Base-by-base conservation (phyloP, 2,797 vertebrate genomes). In the Anguilla megastoma region DNA sequence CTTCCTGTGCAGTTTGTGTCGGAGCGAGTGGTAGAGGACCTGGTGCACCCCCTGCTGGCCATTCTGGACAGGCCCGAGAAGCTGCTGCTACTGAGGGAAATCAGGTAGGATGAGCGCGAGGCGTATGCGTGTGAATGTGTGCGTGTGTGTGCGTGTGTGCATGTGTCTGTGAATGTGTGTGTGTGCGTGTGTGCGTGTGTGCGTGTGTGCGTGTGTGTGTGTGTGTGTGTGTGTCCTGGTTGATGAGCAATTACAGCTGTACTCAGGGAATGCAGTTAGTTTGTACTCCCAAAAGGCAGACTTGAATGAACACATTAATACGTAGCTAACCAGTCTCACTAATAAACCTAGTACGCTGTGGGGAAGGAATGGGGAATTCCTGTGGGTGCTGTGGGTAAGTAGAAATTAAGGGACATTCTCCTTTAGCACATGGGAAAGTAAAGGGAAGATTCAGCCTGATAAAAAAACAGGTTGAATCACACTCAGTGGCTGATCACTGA, bases 11-110 rank as follows among this genome's bases (percentile, higher is more conserved):
- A 97, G 96, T 99, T 98, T 90, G 94, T 98, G 88, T 91, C 92
- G 0, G 97, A 99, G 84, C 96, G 96, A 4, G 95, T 97, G 0
- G 95, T 98, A 84, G 98, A 99, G 91, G 98, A 99, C 89, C 94
- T 99, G 90, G 97, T 99, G 84, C 96, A 96, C 88, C 98, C 98
- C 0, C 94, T 99, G 91, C 93, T 99, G 93, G 97, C 97, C 84
- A 99, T 99, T 89, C 94, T 99, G 88, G 98, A 99, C 94, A 95
- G 94, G 66, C 98, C 98, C 0, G 98, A 98, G 91, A 99, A 99
- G 92, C 94, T 98, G 89, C 94, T 99, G 36, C 94, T 99, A 89
- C 94, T 99, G 88, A 92, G 98, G 92, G 98, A 99, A 84, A 97
- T 99, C 93, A 97, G 98, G 98, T 97, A 87, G 90, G 92, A 84